phyloP scores from a whole-genome alignment of 2,113 vertebrate genomes.

The Indri indri region DNA sequence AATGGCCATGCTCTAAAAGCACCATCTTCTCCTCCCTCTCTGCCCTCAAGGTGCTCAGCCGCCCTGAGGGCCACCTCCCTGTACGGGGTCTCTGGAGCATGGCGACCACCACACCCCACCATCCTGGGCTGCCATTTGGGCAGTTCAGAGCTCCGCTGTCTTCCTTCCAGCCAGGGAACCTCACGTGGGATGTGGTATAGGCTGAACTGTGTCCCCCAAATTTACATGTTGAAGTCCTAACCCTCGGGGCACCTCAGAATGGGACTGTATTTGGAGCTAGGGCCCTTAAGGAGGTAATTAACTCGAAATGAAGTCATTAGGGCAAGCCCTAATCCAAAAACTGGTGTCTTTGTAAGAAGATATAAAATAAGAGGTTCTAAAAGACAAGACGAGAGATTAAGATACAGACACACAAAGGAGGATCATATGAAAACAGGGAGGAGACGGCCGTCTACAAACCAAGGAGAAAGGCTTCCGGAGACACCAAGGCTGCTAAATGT shows the following conservation, averaged over 20 bases:
- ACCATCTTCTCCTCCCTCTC: background rate
- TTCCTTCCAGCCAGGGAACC: background rate
- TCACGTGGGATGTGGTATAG: fast-evolving
- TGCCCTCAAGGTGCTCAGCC: background rate
- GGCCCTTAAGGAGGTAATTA: background rate
- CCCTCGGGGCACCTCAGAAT: background rate
- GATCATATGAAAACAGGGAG: background rate
- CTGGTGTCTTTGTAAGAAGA: background rate
- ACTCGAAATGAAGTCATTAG: background rate
- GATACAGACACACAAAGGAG: background rate
- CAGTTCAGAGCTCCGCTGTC: background rate
- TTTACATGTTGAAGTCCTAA: background rate
- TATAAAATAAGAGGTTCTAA: background rate
- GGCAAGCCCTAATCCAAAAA: background rate
- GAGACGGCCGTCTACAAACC: background rate
- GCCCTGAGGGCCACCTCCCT: background rate
- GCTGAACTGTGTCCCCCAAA: background rate
- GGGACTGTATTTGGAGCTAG: background rate
- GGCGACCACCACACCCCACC: fast-evolving
- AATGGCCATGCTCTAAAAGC: background rate
- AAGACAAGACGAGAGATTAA: background rate
- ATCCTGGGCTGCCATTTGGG: background rate
- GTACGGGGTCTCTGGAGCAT: background rate
- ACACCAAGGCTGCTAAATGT: background rate
- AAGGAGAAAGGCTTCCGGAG: background rate